Conservation (phyloP, 2,113 vertebrate genomes). For the Notarius lentiginosus region DNA sequence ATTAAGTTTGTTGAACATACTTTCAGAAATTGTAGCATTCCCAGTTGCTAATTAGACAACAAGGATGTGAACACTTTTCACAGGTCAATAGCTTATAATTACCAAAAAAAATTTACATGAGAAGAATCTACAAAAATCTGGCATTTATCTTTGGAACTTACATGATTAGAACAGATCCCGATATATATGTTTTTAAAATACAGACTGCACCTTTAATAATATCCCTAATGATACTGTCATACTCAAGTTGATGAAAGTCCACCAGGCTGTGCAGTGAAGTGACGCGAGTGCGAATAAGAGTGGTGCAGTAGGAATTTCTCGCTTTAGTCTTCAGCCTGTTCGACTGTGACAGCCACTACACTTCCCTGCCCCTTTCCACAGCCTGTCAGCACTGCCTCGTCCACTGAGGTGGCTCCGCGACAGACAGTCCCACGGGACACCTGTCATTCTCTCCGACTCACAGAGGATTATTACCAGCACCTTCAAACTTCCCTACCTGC, state of each 20-base stretch:
- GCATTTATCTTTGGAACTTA: not conserved
- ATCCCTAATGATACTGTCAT: not conserved
- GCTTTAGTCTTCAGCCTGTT: constrained; percentile 10
- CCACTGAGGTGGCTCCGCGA: not conserved
- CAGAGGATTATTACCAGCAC: not conserved
- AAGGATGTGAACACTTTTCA: not conserved
- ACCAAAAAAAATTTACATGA: not conserved
- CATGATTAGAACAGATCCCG: not conserved
- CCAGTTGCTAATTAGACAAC: not conserved
- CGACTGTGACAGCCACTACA: constrained; percentile 10
- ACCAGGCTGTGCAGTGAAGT: not conserved
- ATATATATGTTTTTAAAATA: not conserved
- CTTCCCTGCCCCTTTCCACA: not conserved
- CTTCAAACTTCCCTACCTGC: not conserved
- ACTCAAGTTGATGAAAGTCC: not conserved
- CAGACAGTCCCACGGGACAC: constrained; percentile 27
- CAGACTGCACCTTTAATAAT: not conserved
- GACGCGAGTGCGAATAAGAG: not conserved
- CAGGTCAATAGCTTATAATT: not conserved
- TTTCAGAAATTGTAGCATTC: not conserved
- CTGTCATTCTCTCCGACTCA: constrained; percentile 20
- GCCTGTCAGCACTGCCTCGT: not conserved
- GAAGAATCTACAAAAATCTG: not conserved
- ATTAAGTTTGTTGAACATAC: not conserved
- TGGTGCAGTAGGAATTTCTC: not conserved